These are phyloP conservation scores for Aricia artaxerxes DNA, from an alignment of 2,888 invertebrate genomes.

Conservation along the genomic window DNA sequence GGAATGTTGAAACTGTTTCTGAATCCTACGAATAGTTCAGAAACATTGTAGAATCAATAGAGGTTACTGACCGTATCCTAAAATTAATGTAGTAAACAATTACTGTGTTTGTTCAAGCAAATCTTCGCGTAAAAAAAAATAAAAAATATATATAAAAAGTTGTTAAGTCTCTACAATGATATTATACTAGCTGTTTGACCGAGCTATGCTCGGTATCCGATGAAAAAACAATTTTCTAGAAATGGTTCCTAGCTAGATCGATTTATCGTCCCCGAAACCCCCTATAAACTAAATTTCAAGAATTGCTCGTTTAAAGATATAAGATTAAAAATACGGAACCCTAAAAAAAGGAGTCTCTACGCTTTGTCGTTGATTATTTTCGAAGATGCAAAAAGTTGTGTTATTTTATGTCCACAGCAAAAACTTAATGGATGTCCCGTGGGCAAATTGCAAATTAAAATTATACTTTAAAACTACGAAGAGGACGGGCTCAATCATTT, in stretches of 20 bases:
- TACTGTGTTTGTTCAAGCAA: background rate
- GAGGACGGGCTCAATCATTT: background rate
- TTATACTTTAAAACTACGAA: background rate
- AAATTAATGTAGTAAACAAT: background rate
- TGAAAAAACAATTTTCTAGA: no score
- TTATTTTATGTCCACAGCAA: constrained; percentile 2
- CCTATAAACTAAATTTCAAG: no score
- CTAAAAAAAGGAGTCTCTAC: background rate
- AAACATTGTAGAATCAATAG: background rate
- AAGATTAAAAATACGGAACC: no score
- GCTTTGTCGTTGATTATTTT: background rate
- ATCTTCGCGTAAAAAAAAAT: background rate
- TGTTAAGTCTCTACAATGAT: no score
- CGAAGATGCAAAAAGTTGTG: background rate
- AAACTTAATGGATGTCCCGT: constrained; percentile 6
- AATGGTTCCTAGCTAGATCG: no score
- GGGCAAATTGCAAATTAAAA: constrained; percentile 14
- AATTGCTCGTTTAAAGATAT: no score
- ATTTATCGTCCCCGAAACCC: no score
- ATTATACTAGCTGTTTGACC: no score
- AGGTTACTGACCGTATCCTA: background rate
- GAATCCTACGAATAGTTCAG: background rate
- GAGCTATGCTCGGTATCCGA: no score
- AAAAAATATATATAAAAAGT: no score
- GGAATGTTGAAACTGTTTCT: constrained; percentile 14